Conservation (phyloP, 2,888 invertebrate species). For the Sphaerophoria rueppellii region DNA sequence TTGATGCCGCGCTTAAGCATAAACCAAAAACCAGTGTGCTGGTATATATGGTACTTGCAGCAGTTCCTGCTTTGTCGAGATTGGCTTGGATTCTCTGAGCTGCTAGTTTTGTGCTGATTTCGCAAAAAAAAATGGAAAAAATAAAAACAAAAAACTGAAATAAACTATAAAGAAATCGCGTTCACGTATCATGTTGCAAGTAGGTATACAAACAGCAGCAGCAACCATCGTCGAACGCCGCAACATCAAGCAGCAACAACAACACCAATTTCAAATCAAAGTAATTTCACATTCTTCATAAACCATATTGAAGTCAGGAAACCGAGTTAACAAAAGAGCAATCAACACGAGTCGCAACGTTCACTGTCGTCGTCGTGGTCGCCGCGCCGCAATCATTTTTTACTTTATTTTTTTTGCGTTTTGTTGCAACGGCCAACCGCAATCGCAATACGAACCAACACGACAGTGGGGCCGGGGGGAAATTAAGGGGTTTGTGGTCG, state of each 20-base stretch:
- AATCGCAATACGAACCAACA: not conserved
- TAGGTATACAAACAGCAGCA: slow-evolving; percentile 22
- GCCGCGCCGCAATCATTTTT: not conserved
- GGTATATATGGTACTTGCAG: slow-evolving; percentile 48
- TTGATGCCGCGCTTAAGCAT: slow-evolving; percentile 36
- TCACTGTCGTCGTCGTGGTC: slow-evolving; percentile 10
- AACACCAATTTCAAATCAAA: slow-evolving; percentile 42
- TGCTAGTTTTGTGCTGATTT: slow-evolving; percentile 70
- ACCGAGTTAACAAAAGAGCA: slow-evolving; percentile 69
- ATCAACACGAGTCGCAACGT: slow-evolving; percentile 64
- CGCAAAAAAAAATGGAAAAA: slow-evolving; percentile 52
- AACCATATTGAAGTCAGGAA: slow-evolving; percentile 68
- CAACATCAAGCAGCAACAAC: not conserved
- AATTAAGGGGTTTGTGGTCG: slow-evolving; percentile 25
- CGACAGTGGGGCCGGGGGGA: slow-evolving; percentile 39
- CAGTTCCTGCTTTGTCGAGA: slow-evolving; percentile 64
- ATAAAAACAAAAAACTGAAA: slow-evolving; percentile 36
- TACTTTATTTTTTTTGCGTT: not conserved
- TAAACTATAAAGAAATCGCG: slow-evolving; percentile 63
- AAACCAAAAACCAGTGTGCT: slow-evolving; percentile 56
- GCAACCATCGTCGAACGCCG: not conserved
- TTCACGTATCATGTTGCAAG: slow-evolving; percentile 72
- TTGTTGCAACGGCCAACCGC: slow-evolving; percentile 30
- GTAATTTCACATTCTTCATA: slow-evolving; percentile 67
- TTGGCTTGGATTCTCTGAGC: slow-evolving; percentile 53